Base-by-base conservation (phyloP, 2,888 invertebrate genomes). In the Drosophila leonis region DNA sequence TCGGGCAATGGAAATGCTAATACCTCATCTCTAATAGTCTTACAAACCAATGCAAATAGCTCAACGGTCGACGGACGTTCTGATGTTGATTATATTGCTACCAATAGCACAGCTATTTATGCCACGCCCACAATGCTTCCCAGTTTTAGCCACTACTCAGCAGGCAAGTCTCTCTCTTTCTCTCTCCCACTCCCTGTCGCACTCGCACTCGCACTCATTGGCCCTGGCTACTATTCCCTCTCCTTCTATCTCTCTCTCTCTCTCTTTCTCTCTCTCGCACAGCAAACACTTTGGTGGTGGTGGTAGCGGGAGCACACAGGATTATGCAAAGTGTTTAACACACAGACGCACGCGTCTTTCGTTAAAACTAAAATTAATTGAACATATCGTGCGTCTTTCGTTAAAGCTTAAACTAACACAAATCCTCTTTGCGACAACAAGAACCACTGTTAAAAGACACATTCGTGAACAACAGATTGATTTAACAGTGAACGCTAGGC, bases 121-220 rank as follows among this genome's bases (percentile, higher is more conserved):
- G 95, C 95, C 88, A 94, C 95, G 71, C 94, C 95, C 77, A 94
- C 95, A 83, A 95, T 95, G 94, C 94, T 95, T 84, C 95, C 95
- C 75, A 95, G 95, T 93, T 95, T 95, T 92, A 95, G 95, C 93
- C 94, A 94, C 84, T 96, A 95, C 91, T 94, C 95, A 71, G 94
- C 95, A 94, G 95, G 95, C 94, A 93, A 94, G 94, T 94, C 46
- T 65, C 39, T 39, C 46, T 37, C 39, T 41, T 44, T 64, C 44
- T 24, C 35, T 24, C 66, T 41, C 56, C n/a, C n/a, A 33, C 41
- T 24, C 44, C 6, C 10, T 37, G 3, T 52, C 31, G 61, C 41
- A 48, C n/a, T 48, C 46, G 72, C 83, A 75, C 67, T 4, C 31
- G 48, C 29, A 48, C 29, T 18, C 18, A 31, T 49, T 31, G 31